Base-by-base conservation (phyloP, 1,140 invertebrate genomes). In the Melipona quadrifasciata region DNA sequence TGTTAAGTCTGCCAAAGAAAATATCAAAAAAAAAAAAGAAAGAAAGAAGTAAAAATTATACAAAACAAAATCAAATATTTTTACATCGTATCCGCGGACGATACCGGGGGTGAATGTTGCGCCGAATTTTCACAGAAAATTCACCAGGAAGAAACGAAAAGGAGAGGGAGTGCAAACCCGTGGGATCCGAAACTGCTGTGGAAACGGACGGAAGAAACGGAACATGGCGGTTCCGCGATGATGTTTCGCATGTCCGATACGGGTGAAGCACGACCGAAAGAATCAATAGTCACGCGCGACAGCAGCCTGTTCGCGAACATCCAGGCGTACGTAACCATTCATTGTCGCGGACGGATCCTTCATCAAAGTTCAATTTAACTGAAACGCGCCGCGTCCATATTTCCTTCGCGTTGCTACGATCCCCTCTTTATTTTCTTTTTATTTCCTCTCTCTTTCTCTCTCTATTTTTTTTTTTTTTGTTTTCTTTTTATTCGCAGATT, bases 311-410 rank as follows among this genome's bases (percentile, higher is more conserved):
- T 71, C 12, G 55, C 67, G 55, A 78, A 71, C 65, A 70, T 57
- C 64, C 39, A 70, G 21, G 24, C 73, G 65, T 27, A 53, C 72
- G 72, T 76, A 82, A 53, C 82, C 58, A 78, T 83, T 83, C 75
- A 83, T 83, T 70, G 82, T 83, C 82, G 31, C 75, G 6, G 39
- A 39, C 39, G 81, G 64, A 83, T 83, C 58, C 82, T 84, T 80
- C 77, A 47, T 84, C 82, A 80, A 84, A 80, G 82, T 84, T 84
- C 76, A 80, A 80, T 84, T 84, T 84, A 80, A 64, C 67, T 39
- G 58, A 84, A 84, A 73, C 70, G 17, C 39, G 17, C 19, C 27
- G 53, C 27, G 21, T 47, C 58, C 76, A 76, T 85, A 85, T 82
- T 75, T 82, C 71, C 78, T 68, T 65, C 53, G 31, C 51, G 14